Evolutionary conservation across 2,888 invertebrate genomes (phyloP).

Genomic region (Apomyelois bistriatella): DNA sequence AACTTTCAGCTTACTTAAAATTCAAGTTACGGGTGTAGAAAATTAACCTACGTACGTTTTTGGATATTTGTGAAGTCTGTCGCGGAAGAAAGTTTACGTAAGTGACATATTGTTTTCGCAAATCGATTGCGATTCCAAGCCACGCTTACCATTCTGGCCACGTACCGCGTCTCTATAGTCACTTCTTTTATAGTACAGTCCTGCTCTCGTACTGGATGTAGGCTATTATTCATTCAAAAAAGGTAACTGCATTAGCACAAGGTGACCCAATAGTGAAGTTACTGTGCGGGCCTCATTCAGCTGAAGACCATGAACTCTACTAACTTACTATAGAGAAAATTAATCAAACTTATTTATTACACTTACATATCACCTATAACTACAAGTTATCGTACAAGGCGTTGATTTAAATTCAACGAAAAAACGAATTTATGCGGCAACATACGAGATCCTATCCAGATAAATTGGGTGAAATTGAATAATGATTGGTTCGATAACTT

Average conservation of each 20-base stretch:
- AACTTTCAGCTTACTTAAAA: not conserved
- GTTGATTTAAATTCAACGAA: constrained; percentile 24
- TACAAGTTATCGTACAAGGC: not conserved
- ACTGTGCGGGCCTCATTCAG: constrained; percentile 7
- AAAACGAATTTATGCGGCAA: constrained; percentile 35
- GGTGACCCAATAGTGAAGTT: constrained; percentile 57
- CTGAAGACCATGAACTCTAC: too few species aligned
- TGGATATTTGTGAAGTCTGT: not conserved
- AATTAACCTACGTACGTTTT: not conserved
- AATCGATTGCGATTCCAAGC: constrained; percentile 29
- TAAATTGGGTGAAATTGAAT: constrained; percentile 53
- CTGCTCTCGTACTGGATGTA: constrained; percentile 50
- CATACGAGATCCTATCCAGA: constrained; percentile 37
- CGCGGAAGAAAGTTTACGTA: not conserved
- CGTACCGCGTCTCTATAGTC: constrained; percentile 33
- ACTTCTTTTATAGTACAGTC: constrained; percentile 55
- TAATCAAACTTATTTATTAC: not conserved
- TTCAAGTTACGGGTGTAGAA: not conserved
- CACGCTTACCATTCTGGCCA: constrained; percentile 40
- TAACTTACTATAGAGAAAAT: not conserved
- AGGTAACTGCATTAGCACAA: constrained; percentile 41
- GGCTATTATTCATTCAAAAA: constrained; percentile 52
- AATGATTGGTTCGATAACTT: constrained; percentile 45
- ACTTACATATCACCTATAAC: not conserved
- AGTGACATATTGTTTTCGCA: constrained; percentile 23